Evolutionary conservation across 2,797 vertebrate species (phyloP).

Genomic region (Triplophysa bombifrons): DNA sequence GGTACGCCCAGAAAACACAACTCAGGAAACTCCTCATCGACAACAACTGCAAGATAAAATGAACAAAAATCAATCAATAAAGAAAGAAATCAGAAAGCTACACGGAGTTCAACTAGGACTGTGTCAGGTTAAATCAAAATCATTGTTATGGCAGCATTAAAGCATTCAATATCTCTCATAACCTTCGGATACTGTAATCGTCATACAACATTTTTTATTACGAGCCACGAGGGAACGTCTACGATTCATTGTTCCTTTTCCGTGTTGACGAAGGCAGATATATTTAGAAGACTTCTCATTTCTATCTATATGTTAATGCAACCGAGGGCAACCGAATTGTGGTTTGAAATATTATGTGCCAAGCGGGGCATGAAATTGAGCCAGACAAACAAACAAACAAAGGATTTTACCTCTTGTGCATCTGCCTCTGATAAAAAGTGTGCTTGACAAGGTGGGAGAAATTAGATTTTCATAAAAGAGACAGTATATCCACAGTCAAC

Average conservation of each 20-base stretch:
- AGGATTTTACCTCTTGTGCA: slow-evolving; percentile 3
- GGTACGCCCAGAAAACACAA: slow-evolving; percentile 36
- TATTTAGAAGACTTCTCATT: slow-evolving; percentile 66
- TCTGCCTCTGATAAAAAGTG: slow-evolving; percentile 21
- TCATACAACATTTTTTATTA: slow-evolving; percentile 35
- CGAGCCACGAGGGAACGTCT: slow-evolving; percentile 3
- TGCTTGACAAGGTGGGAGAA: slow-evolving; percentile 25
- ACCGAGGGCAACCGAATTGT: slow-evolving; percentile 68
- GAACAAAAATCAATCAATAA: slow-evolving; percentile 32
- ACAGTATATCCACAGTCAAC: slow-evolving; percentile 7
- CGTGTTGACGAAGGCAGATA: slow-evolving; percentile 55
- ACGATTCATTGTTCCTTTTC: slow-evolving; percentile 14
- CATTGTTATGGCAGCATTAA: slow-evolving; percentile 17
- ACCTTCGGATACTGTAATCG: background rate
- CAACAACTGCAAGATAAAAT: slow-evolving; percentile 39
- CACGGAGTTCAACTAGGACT: background rate
- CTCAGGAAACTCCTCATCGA: slow-evolving; percentile 34
- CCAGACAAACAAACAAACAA: slow-evolving; percentile 62
- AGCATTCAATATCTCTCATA: slow-evolving; percentile 1
- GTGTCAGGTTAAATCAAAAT: background rate
- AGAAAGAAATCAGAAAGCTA: background rate
- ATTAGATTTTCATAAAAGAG: slow-evolving; percentile 29
- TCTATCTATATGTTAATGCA: slow-evolving; percentile 81
- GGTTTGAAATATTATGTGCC: slow-evolving; percentile 64
- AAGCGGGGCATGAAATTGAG: slow-evolving; percentile 72